Conservation (phyloP, 2,113 vertebrate genomes). For the Salminus brasiliensis region DNA sequence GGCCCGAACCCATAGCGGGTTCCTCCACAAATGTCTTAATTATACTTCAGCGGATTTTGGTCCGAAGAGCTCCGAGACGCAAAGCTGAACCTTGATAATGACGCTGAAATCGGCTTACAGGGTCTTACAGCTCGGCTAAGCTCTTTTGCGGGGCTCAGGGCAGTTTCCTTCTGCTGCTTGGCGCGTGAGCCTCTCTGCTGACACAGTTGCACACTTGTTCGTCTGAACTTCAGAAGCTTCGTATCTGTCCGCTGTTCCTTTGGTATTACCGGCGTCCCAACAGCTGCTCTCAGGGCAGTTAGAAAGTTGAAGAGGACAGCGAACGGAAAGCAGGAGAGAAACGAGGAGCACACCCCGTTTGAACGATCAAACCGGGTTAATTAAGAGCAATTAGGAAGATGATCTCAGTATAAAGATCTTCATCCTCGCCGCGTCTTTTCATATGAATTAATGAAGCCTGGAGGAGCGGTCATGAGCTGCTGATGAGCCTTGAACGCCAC, state of each 20-base stretch:
- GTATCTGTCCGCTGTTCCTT: not conserved
- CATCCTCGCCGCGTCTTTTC: not conserved
- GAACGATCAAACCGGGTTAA: not conserved
- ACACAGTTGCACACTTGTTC: constrained; percentile 36
- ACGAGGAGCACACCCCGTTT: not conserved
- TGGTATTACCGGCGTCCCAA: not conserved
- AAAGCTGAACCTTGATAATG: constrained; percentile 61
- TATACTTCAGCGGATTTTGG: constrained; percentile 11
- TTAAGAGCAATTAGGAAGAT: not conserved
- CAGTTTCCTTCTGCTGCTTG: constrained; percentile 55
- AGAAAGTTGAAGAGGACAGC: too few relatives aligned
- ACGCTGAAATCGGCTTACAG: constrained; percentile 58
- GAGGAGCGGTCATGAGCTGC: not conserved
- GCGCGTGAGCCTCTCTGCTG: constrained; percentile 45
- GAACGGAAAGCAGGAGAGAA: too few relatives aligned
- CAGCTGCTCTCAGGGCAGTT: not conserved
- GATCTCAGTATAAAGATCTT: constrained; percentile 17
- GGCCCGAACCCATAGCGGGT: not conserved
- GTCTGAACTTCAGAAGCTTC: not conserved
- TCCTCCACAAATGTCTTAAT: constrained; percentile 32
- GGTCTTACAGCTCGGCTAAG: constrained; percentile 56
- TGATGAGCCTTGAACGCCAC: not conserved
- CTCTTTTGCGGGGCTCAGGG: constrained; percentile 48
- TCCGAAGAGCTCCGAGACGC: constrained; percentile 20
- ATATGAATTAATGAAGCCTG: constrained; percentile 15